phyloP scores from a whole-genome alignment of 1,140 invertebrate species.

The Dreissena polymorpha region DNA sequence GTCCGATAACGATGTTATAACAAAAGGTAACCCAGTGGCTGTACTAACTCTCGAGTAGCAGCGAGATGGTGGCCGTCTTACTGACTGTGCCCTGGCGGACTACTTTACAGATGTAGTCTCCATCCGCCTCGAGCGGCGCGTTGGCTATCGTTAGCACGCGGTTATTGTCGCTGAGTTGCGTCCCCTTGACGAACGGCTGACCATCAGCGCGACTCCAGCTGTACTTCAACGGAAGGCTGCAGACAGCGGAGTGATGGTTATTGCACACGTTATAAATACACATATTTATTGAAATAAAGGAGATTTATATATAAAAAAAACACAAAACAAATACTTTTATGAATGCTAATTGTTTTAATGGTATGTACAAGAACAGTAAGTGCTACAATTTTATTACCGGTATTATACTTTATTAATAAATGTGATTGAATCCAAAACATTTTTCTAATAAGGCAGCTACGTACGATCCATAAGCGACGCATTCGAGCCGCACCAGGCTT shows the following conservation, averaged over 20 bases:
- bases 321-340: too few species aligned
- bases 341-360: too few species aligned
- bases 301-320: too few species aligned
- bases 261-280: too few species aligned
- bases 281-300: too few species aligned
- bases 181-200: slow-evolving; percentile 85
- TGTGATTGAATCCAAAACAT: too few species aligned
- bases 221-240: slow-evolving; percentile 15
- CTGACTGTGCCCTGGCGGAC: slow-evolving; percentile 81
- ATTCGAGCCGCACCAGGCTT: slow-evolving; percentile 93
- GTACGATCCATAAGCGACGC: slow-evolving; percentile 90
- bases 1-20: too few species aligned
- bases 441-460: background rate
- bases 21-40: background rate
- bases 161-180: slow-evolving; percentile 88
- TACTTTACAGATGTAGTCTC: slow-evolving; percentile 93
- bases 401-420: too few species aligned
- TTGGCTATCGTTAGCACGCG: slow-evolving; percentile 92
- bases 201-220: slow-evolving; percentile 65
- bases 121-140: slow-evolving; percentile 94
- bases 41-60: slow-evolving; percentile 32
- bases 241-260: too few species aligned
- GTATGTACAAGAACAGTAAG: too few species aligned
- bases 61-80: background rate
- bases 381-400: too few species aligned